Percentiles rank a stretch among this genome's conserved stretches.
phyloP scores from a whole-genome alignment of 2,113 vertebrate species.

The Nycticryphes semicollaris region DNA sequence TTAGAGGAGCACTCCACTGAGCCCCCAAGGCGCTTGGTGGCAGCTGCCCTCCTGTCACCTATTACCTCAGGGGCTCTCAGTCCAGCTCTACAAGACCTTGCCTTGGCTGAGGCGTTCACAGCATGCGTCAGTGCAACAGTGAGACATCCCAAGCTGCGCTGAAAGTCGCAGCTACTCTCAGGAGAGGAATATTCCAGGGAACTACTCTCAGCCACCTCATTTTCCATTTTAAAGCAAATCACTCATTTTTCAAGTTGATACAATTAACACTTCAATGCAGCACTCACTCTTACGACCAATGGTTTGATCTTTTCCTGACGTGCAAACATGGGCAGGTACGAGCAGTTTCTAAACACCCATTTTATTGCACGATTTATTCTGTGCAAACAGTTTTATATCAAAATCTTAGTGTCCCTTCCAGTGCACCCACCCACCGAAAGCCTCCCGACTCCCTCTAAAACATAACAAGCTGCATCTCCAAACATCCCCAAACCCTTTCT shows the following conservation, averaged over 20 bases:
- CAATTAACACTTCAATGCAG: neutral
- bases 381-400: neutral
- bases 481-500: neutral
- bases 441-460: neutral
- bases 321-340: neutral
- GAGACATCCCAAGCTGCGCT: neutral
- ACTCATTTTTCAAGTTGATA: neutral
- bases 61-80: no score
- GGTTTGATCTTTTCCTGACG: neutral
- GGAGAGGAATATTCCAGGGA: neutral
- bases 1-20: no score
- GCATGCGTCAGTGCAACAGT: no score
- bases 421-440: neutral
- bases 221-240: neutral
- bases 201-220: neutral
- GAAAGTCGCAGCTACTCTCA: neutral
- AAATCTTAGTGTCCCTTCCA: neutral
- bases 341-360: neutral
- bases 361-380: neutral
- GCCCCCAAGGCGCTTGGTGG: no score
- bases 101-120: no score
- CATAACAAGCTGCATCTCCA: neutral
- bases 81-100: no score
- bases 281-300: neutral
- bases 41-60: no score